Evolutionary conservation across 2,113 vertebrate genomes (phyloP).

Genomic region (Dasypus novemcinctus): DNA sequence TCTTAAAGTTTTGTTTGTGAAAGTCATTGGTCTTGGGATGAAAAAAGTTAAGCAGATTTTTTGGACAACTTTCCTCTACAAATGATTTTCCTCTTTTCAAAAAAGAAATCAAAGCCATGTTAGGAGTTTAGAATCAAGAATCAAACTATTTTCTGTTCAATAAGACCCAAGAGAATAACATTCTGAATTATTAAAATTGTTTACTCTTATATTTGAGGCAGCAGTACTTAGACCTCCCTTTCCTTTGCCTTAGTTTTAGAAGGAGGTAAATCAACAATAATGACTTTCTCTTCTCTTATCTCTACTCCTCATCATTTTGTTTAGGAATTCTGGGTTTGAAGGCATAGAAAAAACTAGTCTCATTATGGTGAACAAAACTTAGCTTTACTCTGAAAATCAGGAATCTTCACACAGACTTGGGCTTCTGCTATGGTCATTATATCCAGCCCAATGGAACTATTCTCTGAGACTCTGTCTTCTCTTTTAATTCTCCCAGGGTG

Average conservation of each 20-base stretch:
- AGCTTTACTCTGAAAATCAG: background rate
- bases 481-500: background rate
- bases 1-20: background rate
- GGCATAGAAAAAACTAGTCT: background rate
- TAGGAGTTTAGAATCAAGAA: background rate
- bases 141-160: background rate
- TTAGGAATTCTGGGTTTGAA: background rate
- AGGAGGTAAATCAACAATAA: background rate
- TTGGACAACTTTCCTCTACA: background rate
- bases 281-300: background rate
- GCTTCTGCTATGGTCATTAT: background rate
- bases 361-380: background rate
- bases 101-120: background rate
- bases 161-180: background rate
- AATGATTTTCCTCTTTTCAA: background rate
- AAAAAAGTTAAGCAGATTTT: background rate
- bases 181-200: conserved; percentile 1
- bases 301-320: background rate
- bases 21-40: background rate
- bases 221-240: background rate
- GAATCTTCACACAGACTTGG: background rate
- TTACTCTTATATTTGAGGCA: background rate
- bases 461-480: background rate
- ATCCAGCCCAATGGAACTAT: background rate
- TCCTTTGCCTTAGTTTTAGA: background rate